Evolutionary conservation across 2,888 invertebrate genomes (phyloP).

Genomic region (Mythimna lalbum): DNA sequence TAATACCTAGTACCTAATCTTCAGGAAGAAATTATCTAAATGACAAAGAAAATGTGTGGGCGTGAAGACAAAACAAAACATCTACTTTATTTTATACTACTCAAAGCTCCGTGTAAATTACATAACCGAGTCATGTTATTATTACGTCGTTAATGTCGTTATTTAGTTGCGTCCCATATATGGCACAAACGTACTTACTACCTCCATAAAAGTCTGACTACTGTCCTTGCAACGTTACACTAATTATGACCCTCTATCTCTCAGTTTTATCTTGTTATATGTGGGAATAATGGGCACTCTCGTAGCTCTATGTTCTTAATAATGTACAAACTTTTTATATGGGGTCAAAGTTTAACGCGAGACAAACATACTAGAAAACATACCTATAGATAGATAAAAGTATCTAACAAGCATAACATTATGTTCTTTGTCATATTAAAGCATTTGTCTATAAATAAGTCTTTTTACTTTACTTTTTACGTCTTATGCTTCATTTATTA

Average conservation of each 20-base stretch:
- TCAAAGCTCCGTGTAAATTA: constrained; percentile 21
- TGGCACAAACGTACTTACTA: constrained; percentile 47
- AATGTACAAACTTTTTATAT: constrained; percentile 54
- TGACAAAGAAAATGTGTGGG: not conserved
- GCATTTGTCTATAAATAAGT: constrained; percentile 50
- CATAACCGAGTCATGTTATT: constrained; percentile 48
- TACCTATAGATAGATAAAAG: not conserved
- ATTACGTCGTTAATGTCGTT: constrained; percentile 52
- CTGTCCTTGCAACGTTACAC: constrained; percentile 61
- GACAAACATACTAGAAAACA: constrained; percentile 35
- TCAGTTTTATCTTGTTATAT: constrained; percentile 59
- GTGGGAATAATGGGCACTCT: constrained; percentile 59
- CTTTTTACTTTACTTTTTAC: constrained; percentile 27
- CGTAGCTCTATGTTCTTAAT: constrained; percentile 47
- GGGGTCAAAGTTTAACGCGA: constrained; percentile 39
- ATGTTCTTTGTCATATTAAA: constrained; percentile 31
- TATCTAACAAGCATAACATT: constrained; percentile 5
- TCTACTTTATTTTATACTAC: not conserved
- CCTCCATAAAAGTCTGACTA: constrained; percentile 49
- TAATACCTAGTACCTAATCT: not conserved
- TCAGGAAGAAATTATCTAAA: not conserved
- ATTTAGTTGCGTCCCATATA: constrained; percentile 46
- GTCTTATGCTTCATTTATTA: constrained; percentile 53
- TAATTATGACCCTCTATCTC: constrained; percentile 65
- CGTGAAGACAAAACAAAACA: not conserved